A percentile compares a stretch with the other conserved stretches of the same genome.
phyloP scores from a whole-genome alignment of 2,888 invertebrate species.

The Philhelius pedissequus region DNA sequence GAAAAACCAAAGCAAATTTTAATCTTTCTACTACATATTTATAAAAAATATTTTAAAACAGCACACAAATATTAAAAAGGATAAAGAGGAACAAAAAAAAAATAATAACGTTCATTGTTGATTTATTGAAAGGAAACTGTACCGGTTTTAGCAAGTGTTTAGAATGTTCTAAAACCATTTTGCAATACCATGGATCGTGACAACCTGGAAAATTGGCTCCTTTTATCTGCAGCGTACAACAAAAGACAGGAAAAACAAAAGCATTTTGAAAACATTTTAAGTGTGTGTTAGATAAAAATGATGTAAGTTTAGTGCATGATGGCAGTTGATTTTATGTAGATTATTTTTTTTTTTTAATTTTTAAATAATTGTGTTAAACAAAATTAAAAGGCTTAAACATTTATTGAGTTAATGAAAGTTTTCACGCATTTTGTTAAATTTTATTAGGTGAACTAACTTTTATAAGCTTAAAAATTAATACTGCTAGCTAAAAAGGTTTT shows the following conservation, averaged over 20 bases:
- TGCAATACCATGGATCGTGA: slow-evolving; percentile 96
- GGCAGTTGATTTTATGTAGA: slow-evolving; percentile 15
- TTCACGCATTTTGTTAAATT: too few species aligned
- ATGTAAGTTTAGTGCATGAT: slow-evolving; percentile 46
- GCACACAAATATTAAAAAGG: slow-evolving; percentile 35
- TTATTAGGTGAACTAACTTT: too few species aligned
- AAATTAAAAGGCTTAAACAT: not conserved
- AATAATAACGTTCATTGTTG: slow-evolving; percentile 47
- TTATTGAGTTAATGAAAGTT: too few species aligned
- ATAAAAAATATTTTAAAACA: slow-evolving; percentile 31
- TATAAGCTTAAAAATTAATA: too few species aligned
- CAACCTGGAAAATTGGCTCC: slow-evolving; percentile 97
- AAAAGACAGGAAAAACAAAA: slow-evolving; percentile 65
- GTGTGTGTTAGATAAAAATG: slow-evolving; percentile 48
- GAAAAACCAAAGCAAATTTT: slow-evolving; percentile 54
- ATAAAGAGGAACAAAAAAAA: slow-evolving; percentile 41
- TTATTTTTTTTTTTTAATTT: not conserved
- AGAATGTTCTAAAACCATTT: slow-evolving; percentile 97
- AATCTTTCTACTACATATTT: not conserved
- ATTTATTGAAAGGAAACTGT: slow-evolving; percentile 78
- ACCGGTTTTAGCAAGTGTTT: slow-evolving; percentile 98
- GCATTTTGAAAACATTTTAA: slow-evolving; percentile 63
- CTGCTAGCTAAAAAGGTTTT: too few species aligned
- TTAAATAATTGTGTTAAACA: not conserved
- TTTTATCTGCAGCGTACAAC: slow-evolving; percentile 86